These are phyloP conservation scores for Antigone vipio DNA, from an alignment of 2,113 vertebrate genomes.

Conservation along the genomic window DNA sequence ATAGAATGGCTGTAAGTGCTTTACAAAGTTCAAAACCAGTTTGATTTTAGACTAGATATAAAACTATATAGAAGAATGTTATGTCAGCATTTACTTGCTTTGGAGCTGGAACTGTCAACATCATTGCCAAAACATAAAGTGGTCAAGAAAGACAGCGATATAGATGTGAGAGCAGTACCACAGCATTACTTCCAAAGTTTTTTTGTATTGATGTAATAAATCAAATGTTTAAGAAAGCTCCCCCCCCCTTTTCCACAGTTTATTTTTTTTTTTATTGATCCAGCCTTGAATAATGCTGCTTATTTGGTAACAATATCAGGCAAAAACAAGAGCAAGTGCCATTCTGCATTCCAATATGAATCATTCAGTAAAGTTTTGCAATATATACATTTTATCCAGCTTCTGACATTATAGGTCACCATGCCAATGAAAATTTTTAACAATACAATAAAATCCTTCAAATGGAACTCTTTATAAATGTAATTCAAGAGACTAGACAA, in stretches of 20 bases:
- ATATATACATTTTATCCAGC: slow-evolving; percentile 62
- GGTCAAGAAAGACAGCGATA: background rate
- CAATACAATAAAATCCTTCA: slow-evolving; percentile 59
- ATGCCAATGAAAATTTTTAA: slow-evolving; percentile 67
- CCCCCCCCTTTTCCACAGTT: background rate
- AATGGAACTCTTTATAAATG: slow-evolving; percentile 49
- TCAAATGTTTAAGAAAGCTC: background rate
- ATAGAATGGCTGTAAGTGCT: background rate
- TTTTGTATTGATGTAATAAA: background rate
- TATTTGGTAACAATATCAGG: slow-evolving; percentile 57
- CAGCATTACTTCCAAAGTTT: background rate
- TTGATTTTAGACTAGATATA: background rate
- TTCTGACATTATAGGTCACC: slow-evolving; percentile 69
- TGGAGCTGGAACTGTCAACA: background rate
- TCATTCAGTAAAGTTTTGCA: slow-evolving; percentile 52
- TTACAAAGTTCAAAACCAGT: background rate
- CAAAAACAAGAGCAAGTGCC: slow-evolving; percentile 56
- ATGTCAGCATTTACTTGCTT: background rate
- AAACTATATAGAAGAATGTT: background rate
- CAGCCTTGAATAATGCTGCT: slow-evolving; percentile 63
- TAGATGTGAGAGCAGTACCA: background rate
- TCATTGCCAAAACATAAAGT: background rate
- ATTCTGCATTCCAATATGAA: slow-evolving; percentile 57
- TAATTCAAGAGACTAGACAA: slow-evolving; percentile 63
- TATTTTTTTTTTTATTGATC: slow-evolving; percentile 67